Evolutionary conservation across 2,113 vertebrate species (phyloP).

Genomic region (Oryzias melastigma): DNA sequence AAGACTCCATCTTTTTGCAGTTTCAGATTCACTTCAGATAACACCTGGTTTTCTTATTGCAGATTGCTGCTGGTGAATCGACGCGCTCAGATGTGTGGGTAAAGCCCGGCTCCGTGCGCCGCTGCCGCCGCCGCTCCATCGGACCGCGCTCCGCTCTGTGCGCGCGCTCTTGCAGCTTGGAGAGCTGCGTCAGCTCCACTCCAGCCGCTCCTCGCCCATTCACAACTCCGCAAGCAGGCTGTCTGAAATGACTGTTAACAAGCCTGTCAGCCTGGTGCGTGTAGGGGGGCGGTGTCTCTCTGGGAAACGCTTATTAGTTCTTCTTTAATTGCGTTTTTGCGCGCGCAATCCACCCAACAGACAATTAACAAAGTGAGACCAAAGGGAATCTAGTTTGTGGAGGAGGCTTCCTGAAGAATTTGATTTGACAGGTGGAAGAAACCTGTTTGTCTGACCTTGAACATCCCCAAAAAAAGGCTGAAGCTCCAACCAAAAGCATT

Average conservation of each 20-base stretch:
- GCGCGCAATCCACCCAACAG: not conserved
- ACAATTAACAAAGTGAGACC: not conserved
- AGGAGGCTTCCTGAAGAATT: no score
- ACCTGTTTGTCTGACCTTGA: no score
- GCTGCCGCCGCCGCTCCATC: conserved; percentile 26
- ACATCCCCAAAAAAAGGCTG: no score
- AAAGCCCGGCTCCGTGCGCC: not conserved
- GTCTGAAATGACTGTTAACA: conserved; percentile 20
- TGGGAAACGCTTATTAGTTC: conserved; percentile 2
- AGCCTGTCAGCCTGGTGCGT: conserved; percentile 4
- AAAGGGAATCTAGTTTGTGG: not conserved
- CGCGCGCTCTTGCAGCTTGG: conserved; percentile 33
- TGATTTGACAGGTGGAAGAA: no score
- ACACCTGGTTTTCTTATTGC: not conserved
- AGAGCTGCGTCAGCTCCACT: conserved; percentile 13
- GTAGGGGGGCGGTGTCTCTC: not conserved
- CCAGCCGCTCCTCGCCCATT: conserved; percentile 30
- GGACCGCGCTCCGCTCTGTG: conserved; percentile 34
- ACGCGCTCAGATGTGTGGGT: conserved; percentile 5
- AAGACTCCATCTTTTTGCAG: conserved; percentile 53
- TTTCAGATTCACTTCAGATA: not conserved
- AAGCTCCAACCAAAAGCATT: no score
- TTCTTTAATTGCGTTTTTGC: not conserved
- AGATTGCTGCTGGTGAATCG: not conserved
- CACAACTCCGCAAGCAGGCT: conserved; percentile 28